A percentile compares a stretch with the other conserved stretches of the same genome.
Evolutionary conservation across 37 sponge, comb jelly and placozoan species (phyloP).

Genomic region (Corticium candelabrum): DNA sequence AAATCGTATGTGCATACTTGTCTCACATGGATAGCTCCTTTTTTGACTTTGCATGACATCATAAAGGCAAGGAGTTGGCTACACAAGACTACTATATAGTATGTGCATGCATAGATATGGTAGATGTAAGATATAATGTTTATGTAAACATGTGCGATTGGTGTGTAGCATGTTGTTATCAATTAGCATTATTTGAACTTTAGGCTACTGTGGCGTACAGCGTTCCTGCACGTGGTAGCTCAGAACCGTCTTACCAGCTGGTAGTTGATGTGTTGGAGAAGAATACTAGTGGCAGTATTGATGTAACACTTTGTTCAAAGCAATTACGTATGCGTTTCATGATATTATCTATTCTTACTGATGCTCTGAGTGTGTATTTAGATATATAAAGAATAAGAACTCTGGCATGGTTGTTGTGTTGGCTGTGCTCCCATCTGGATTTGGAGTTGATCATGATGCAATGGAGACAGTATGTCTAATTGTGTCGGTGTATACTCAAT

Average conservation of each 20-base stretch:
- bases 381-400: not conserved
- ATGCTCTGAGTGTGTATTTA: not conserved
- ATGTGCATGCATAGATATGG: too few relatives aligned
- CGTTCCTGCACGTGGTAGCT: not conserved
- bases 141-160: too few relatives aligned
- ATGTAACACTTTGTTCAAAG: not conserved
- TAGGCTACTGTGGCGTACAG: not conserved
- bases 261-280: not conserved
- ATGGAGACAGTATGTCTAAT: not conserved
- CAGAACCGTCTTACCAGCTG: not conserved
- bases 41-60: too few relatives aligned
- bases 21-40: too few relatives aligned
- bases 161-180: too few relatives aligned
- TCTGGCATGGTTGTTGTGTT: slow-evolving; percentile 2
- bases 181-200: too few relatives aligned
- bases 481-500: too few relatives aligned
- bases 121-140: too few relatives aligned
- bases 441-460: not conserved
- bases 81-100: too few relatives aligned
- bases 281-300: not conserved
- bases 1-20: too few relatives aligned
- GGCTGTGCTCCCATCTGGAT: not conserved
- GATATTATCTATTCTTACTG: not conserved
- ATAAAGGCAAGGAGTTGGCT: too few relatives aligned
- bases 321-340: not conserved